These are phyloP conservation scores for Ctenicera cuprea DNA, from an alignment of 2,888 invertebrate genomes.

Conservation along the genomic window DNA sequence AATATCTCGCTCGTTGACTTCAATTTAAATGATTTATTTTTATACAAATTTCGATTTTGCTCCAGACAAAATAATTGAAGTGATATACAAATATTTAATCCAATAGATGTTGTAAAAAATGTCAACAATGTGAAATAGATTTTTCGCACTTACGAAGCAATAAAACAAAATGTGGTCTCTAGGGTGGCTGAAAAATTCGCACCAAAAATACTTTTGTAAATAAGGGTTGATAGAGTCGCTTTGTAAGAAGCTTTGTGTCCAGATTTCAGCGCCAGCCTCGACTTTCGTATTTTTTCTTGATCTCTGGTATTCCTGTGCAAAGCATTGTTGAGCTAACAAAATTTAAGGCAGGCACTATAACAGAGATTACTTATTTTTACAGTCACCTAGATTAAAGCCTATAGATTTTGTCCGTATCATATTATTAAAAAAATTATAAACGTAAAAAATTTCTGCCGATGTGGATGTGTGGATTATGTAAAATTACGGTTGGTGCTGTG, in stretches of 20 bases:
- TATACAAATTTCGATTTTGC: neutral
- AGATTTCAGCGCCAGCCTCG: neutral
- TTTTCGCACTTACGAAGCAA: slow-evolving; percentile 5
- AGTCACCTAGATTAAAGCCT: too few relatives aligned
- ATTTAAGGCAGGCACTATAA: neutral
- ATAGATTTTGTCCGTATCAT: too few relatives aligned
- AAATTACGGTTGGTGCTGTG: too few relatives aligned
- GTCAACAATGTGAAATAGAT: slow-evolving; percentile 8
- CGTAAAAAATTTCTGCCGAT: too few relatives aligned
- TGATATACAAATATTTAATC: neutral
- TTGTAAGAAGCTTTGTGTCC: slow-evolving; percentile 27
- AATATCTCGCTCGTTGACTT: neutral
- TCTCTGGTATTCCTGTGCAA: neutral
- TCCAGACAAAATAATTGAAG: neutral
- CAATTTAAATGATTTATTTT: too few relatives aligned
- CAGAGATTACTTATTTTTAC: neutral
- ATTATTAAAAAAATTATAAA: too few relatives aligned
- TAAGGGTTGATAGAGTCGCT: slow-evolving; percentile 28
- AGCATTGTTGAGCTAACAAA: neutral
- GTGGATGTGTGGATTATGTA: too few relatives aligned
- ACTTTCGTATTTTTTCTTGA: slow-evolving; percentile 1
- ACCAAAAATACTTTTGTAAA: slow-evolving; percentile 26
- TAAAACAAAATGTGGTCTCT: slow-evolving; percentile 14
- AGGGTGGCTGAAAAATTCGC: slow-evolving; percentile 12
- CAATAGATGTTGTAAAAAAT: neutral